phyloP scores from a whole-genome alignment of 2,888 invertebrate genomes.

The Fabriciana adippe region DNA sequence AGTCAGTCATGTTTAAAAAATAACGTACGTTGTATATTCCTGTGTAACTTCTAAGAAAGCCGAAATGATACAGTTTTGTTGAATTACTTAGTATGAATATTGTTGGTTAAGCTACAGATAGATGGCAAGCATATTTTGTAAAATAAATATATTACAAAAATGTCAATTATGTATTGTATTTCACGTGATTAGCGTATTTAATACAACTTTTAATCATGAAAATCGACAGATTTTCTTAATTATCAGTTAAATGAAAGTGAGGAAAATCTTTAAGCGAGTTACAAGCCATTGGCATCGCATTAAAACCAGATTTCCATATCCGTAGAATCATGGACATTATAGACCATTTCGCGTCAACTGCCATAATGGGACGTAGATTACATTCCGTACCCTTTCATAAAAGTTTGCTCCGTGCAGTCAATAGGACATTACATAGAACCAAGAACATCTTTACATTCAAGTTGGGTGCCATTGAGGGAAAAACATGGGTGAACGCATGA shows the following conservation, averaged over 20 bases:
- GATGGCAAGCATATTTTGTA: too few species aligned
- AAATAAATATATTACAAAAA: too few species aligned
- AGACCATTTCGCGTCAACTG: conserved; percentile 20
- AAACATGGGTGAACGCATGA: conserved; percentile 34
- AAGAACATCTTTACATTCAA: conserved; percentile 29
- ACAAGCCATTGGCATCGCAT: conserved; percentile 13
- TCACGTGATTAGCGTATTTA: too few species aligned
- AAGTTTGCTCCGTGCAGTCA: conserved; percentile 26
- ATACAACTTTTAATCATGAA: not conserved
- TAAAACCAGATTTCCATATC: conserved; percentile 29
- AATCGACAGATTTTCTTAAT: not conserved
- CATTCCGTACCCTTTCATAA: conserved; percentile 37
- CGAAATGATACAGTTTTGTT: too few species aligned
- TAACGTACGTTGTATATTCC: too few species aligned
- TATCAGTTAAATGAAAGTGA: conserved; percentile 16
- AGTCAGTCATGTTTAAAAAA: too few species aligned
- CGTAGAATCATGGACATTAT: conserved; percentile 15
- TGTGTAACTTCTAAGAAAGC: too few species aligned
- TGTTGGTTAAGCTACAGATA: too few species aligned
- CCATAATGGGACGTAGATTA: conserved; percentile 29
- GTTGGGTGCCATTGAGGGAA: conserved; percentile 29
- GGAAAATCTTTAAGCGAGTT: conserved; percentile 7
- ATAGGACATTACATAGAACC: conserved; percentile 35
- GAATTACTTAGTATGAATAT: too few species aligned
- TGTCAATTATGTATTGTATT: too few species aligned